Conservation (phyloP, 2,888 invertebrate species). For the Folsomia candida region DNA sequence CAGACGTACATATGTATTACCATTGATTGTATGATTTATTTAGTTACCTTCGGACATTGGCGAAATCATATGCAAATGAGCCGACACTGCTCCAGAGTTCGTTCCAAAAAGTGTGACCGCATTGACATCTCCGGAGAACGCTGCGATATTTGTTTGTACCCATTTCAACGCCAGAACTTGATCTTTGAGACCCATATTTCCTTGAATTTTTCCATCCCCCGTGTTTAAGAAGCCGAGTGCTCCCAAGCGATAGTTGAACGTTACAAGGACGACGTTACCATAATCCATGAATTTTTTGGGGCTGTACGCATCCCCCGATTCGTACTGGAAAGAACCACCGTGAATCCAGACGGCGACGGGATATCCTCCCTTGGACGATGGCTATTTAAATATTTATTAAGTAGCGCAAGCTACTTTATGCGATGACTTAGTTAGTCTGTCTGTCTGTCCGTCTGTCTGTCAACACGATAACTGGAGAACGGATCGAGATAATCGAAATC, state of each 20-base stretch:
- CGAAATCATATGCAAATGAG: slow-evolving; percentile 43
- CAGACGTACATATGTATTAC: neutral
- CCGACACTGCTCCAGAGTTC: slow-evolving; percentile 39
- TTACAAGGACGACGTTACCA: slow-evolving; percentile 36
- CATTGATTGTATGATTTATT: too few relatives aligned
- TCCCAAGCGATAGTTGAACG: slow-evolving; percentile 37
- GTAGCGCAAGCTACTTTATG: too few relatives aligned
- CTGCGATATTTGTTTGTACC: slow-evolving; percentile 29
- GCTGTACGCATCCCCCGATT: slow-evolving; percentile 35
- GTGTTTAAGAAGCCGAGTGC: slow-evolving; percentile 28
- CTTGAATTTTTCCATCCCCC: slow-evolving; percentile 17
- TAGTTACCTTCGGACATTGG: slow-evolving; percentile 39
- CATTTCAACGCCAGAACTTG: too few relatives aligned
- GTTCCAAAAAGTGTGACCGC: slow-evolving; percentile 29
- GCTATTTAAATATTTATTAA: neutral
- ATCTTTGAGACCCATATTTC: slow-evolving; percentile 38
- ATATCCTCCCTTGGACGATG: slow-evolving; percentile 12
- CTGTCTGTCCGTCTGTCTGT: too few relatives aligned
- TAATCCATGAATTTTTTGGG: slow-evolving; percentile 40
- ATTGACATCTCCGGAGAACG: slow-evolving; percentile 30
- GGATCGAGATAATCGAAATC: too few relatives aligned
- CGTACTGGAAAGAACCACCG: slow-evolving; percentile 43
- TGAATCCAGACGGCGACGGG: slow-evolving; percentile 43
- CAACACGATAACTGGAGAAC: too few relatives aligned
- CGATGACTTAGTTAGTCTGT: too few relatives aligned